Base-by-base conservation (phyloP, 1,140 invertebrate genomes). In the Bombus pascuorum region DNA sequence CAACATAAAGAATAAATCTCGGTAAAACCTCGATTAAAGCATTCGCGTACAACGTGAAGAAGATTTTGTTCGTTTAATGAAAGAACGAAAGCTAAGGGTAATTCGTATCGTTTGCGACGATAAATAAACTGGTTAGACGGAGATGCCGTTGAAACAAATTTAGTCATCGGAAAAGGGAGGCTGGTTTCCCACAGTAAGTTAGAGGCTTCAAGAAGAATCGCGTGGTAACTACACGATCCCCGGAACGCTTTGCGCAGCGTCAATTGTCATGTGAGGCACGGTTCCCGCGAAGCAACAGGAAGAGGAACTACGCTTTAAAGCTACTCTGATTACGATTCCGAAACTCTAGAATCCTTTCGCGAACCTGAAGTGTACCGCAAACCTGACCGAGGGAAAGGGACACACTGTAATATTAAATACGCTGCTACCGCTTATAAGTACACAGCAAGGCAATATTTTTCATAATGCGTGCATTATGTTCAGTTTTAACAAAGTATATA, bases 241-340 rank as follows among this genome's bases (percentile, higher is more conserved):
- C 28, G 66, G 68, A 75, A 84, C 76, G 82, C 75, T 84, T 84
- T 72, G 76, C 66, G 76, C 53, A 71, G 53, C 82, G 71, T 71
- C 65, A 53, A 84, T 79, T 78, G 76, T 79, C 82, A 32, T 84
- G 82, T n/a, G 66, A 57, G 75, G 18, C 76, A 72, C 37, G 47
- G 76, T 71, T 84, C 76, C 76, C 82, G 66, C 47, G 47, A 72
- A 57, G 76, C 76, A 79, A 84, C 82, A 84, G 82, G 82, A 84
- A 84, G 44, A 79, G 82, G 82, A 84, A 84, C 66, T 84, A 84
- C 76, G 76, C 82, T 84, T 79, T 84, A 79, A 84, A 84, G 75
- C 82, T 79, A 79, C 76, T 84, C 72, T 84, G 76, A 84, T 84
- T 84, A 79, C 75, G 53, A 84, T 84, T 72, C 47, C 74, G 74